phyloP scores from a whole-genome alignment of 2,888 invertebrate species.

The Cistogaster globosa region DNA sequence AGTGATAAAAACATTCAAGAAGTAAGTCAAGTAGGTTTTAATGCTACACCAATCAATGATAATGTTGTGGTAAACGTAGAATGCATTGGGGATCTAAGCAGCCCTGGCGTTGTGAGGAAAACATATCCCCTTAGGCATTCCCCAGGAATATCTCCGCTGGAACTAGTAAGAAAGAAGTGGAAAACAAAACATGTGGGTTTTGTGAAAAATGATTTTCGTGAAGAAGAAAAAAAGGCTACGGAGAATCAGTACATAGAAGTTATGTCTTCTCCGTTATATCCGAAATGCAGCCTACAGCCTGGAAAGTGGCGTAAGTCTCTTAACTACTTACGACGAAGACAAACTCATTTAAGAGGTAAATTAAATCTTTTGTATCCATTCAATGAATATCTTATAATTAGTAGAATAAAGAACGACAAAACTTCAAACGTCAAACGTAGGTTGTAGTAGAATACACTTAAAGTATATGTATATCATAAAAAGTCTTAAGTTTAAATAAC shows the following conservation, averaged over 20 bases:
- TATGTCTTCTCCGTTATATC: background rate
- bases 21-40: constrained; percentile 33
- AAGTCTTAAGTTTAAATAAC: too few relatives aligned
- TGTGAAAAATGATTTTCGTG: background rate
- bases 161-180: constrained; percentile 35
- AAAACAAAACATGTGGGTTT: constrained; percentile 67
- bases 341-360: constrained; percentile 33
- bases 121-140: background rate
- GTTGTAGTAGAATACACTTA: too few relatives aligned
- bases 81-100: background rate
- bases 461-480: too few relatives aligned
- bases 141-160: constrained; percentile 34
- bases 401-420: too few relatives aligned
- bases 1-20: constrained; percentile 15
- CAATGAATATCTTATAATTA: too few relatives aligned
- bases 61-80: constrained; percentile 9
- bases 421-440: too few relatives aligned
- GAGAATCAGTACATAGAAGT: background rate
- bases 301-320: constrained; percentile 89
- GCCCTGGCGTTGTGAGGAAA: background rate
- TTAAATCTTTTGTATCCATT: too few relatives aligned
- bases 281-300: constrained; percentile 84
- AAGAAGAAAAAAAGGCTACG: background rate
- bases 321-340: constrained; percentile 84
- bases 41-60: constrained; percentile 60